These are phyloP conservation scores for Tinea trinotella DNA, from an alignment of 2,888 invertebrate species.

Conservation along the genomic window DNA sequence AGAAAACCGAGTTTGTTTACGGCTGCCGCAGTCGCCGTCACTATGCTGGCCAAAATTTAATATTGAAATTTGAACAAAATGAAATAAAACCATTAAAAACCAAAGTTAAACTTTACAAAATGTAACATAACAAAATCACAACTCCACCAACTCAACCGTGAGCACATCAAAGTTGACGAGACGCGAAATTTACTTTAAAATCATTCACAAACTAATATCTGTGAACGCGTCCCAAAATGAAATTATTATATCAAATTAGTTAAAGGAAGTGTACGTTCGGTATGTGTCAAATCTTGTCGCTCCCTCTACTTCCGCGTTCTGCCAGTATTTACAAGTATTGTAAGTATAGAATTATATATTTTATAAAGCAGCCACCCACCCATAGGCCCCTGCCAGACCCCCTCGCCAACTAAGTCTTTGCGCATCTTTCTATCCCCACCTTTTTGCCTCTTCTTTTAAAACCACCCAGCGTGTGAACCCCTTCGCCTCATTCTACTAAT, in stretches of 20 bases:
- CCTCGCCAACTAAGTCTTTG: conserved; percentile 71
- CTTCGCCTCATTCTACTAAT: conserved; percentile 72
- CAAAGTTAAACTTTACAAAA: too few relatives aligned
- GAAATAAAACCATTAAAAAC: too few relatives aligned
- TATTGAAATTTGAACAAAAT: too few relatives aligned
- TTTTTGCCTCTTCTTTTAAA: conserved; percentile 73
- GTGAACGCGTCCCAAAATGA: neutral
- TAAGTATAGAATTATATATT: conserved; percentile 74
- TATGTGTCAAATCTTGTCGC: conserved; percentile 22
- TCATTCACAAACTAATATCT: neutral
- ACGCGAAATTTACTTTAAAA: neutral
- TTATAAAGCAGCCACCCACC: conserved; percentile 57
- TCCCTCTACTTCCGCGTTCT: conserved; percentile 57
- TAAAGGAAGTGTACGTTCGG: conserved; percentile 17
- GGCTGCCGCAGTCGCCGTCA: too few relatives aligned
- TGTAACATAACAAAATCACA: too few relatives aligned
- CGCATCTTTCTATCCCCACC: conserved; percentile 73
- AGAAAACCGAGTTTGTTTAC: too few relatives aligned
- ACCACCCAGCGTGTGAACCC: conserved; percentile 70
- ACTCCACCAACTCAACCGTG: neutral
- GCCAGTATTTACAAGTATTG: conserved; percentile 70
- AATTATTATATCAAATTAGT: conserved; percentile 8
- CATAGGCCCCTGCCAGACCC: conserved; percentile 28
- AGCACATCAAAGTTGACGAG: neutral
- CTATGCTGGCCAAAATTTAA: too few relatives aligned